These are phyloP conservation scores for Lethocerus indicus DNA, from an alignment of 1,140 invertebrate genomes.

Conservation along the genomic window DNA sequence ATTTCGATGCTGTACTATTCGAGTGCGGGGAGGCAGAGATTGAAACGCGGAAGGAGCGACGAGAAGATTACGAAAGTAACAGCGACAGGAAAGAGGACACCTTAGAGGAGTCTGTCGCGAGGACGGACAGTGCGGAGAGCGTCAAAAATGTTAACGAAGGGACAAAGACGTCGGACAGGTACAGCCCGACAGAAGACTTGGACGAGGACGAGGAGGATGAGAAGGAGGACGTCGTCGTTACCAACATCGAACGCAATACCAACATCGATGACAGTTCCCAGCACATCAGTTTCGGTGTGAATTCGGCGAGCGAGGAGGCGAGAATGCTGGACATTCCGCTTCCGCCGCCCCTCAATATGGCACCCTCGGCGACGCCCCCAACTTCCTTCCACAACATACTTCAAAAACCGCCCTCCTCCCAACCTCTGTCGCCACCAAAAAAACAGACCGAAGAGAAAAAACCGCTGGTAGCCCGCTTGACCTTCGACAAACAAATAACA, in stretches of 20 bases:
- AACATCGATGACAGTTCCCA: slow-evolving; percentile 7
- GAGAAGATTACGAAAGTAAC: too few relatives aligned
- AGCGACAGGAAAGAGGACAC: background rate
- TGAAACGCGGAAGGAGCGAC: too few relatives aligned
- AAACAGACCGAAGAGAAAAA: background rate
- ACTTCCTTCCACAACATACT: slow-evolving; percentile 12
- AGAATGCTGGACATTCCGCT: slow-evolving; percentile 12
- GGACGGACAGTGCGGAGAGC: background rate
- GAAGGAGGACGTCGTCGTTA: background rate
- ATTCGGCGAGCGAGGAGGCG: slow-evolving; percentile 11
- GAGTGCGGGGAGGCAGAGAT: too few relatives aligned
- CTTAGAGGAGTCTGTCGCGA: background rate
- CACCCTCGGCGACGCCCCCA: background rate
- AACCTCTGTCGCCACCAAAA: background rate
- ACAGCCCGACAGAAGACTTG: slow-evolving; percentile 8
- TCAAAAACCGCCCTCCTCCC: background rate
- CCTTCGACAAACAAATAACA: slow-evolving; percentile 7
- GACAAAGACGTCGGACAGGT: slow-evolving; percentile 3
- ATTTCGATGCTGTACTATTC: too few relatives aligned
- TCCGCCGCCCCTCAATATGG: slow-evolving; percentile 2
- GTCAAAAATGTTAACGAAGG: background rate
- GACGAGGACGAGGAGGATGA: slow-evolving; percentile 5
- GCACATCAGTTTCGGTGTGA: slow-evolving; percentile 10
- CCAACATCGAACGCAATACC: background rate
- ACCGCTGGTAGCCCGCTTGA: slow-evolving; percentile 6